Evolutionary conservation across 2,113 vertebrate genomes (phyloP).

Genomic region (Apistogramma diplotaenia): DNA sequence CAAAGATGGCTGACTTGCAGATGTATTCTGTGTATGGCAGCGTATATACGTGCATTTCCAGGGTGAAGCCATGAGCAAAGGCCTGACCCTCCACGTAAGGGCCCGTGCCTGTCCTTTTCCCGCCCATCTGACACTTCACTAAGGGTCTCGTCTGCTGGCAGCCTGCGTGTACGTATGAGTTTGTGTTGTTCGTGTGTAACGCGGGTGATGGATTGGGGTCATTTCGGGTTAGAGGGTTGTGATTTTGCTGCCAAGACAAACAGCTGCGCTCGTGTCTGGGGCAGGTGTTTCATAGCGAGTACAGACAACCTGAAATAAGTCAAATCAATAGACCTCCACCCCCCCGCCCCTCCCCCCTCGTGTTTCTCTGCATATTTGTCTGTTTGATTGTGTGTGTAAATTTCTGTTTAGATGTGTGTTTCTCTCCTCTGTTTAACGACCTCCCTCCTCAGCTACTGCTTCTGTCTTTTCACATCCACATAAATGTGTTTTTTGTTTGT

Average conservation of each 20-base stretch:
- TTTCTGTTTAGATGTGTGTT: background rate
- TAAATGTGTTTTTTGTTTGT: conserved; percentile 47
- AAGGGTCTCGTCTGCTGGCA: conserved; percentile 13
- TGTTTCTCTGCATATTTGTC: conserved; percentile 21
- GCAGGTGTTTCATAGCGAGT: conserved; percentile 72
- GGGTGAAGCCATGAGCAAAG: background rate
- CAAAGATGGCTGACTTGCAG: conserved; percentile 23
- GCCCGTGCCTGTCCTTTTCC: background rate
- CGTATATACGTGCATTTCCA: background rate
- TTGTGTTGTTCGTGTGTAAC: conserved; percentile 27
- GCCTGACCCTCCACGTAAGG: background rate
- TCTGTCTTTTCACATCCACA: background rate
- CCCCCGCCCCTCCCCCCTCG: background rate
- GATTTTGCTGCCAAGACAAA: conserved; percentile 73
- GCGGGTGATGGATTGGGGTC: conserved; percentile 76
- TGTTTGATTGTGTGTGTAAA: background rate
- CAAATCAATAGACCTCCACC: conserved; percentile 67
- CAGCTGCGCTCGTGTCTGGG: conserved; percentile 73
- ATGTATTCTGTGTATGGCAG: background rate
- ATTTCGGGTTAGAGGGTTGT: conserved; percentile 64
- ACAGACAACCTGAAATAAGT: conserved; percentile 69
- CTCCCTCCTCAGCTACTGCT: background rate
- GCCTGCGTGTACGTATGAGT: background rate
- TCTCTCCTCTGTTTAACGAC: conserved; percentile 26
- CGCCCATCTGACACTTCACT: background rate